These are phyloP conservation scores for Danaus plexippus DNA, from an alignment of 1,140 invertebrate species.

Conservation along the genomic window DNA sequence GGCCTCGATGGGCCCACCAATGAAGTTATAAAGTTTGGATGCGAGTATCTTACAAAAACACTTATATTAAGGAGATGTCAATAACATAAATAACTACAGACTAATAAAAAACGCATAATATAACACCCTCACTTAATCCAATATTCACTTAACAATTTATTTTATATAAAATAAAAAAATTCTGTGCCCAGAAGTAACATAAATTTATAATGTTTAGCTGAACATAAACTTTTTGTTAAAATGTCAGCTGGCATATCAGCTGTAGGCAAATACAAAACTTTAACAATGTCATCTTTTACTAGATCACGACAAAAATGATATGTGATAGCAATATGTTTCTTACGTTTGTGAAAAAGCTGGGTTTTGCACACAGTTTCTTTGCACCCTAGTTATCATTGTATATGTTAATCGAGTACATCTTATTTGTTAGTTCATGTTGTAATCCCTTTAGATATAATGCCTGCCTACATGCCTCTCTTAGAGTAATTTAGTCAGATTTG, in stretches of 20 bases:
- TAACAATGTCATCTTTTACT: conserved; percentile 12
- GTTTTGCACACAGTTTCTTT: conserved; percentile 7
- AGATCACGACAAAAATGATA: conserved; percentile 9
- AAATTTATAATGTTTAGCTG: conserved; percentile 12
- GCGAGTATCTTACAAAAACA: too few species aligned
- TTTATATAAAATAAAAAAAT: conserved; percentile 14
- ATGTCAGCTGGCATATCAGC: conserved; percentile 19
- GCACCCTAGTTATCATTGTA: conserved; percentile 8
- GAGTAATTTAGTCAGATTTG: conserved; percentile 6
- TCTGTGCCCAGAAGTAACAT: conserved; percentile 14
- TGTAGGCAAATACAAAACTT: conserved; percentile 14
- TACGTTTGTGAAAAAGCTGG: conserved; percentile 20
- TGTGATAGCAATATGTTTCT: conserved; percentile 14
- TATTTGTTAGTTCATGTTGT: background rate
- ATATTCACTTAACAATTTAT: background rate
- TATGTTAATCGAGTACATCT: conserved; percentile 1
- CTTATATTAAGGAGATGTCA: too few species aligned
- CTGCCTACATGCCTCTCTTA: conserved; percentile 11
- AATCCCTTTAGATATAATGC: conserved; percentile 1
- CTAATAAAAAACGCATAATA: too few species aligned
- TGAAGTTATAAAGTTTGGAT: too few species aligned
- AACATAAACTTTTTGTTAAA: conserved; percentile 13
- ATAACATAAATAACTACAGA: too few species aligned
- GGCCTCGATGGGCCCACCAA: too few species aligned
- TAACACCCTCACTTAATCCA: background rate